Percentiles rank a stretch among this genome's conserved stretches.
phyloP scores from a whole-genome alignment of 35 echinoderm and acorn worm species.

The Acanthaster planci region DNA sequence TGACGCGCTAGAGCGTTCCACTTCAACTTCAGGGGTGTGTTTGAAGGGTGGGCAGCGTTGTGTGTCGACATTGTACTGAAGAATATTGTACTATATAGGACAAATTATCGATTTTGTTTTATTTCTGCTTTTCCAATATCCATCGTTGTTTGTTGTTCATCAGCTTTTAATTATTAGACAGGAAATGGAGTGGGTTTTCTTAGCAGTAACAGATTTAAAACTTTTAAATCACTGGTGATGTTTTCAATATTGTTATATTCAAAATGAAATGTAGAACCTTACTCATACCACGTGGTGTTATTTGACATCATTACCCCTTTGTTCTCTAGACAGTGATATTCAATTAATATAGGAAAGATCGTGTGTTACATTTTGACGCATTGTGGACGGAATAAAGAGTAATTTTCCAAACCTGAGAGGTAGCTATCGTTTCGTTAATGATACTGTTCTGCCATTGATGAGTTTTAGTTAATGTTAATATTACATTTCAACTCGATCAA shows the following conservation, averaged over 20 bases:
- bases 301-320: neutral
- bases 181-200: constrained; percentile 28
- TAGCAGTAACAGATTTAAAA: constrained; percentile 14
- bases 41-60: neutral
- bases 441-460: too few species aligned
- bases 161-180: constrained; percentile 33
- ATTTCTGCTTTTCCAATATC: constrained; percentile 26
- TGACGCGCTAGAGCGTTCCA: neutral
- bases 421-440: too few species aligned
- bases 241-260: constrained; percentile 27
- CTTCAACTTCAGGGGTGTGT: neutral
- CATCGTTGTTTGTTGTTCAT: constrained; percentile 10
- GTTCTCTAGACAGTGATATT: constrained; percentile 23
- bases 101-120: neutral
- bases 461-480: too few species aligned
- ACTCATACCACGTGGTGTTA: constrained; percentile 3
- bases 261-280: neutral
- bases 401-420: constrained; percentile 25
- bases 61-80: neutral
- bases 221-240: constrained; percentile 22
- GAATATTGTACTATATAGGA: constrained; percentile 27
- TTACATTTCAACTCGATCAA: too few species aligned
- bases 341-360: constrained; percentile 14
- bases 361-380: constrained; percentile 28
- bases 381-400: constrained; percentile 31